phyloP scores from a whole-genome alignment of 2,888 invertebrate genomes.

The Scelioninae gen. 1 region DNA sequence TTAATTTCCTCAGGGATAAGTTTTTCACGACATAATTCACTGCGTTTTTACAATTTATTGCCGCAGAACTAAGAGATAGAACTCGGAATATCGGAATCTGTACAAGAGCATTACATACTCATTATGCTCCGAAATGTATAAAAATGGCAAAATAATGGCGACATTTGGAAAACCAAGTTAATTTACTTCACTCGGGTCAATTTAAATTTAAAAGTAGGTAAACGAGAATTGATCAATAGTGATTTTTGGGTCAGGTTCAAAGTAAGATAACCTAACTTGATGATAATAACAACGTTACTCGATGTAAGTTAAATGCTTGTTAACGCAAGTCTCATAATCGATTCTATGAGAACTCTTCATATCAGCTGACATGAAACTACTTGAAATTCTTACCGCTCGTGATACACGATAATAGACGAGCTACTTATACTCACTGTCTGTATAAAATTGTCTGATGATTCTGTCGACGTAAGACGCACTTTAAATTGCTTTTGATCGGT shows the following conservation, averaged over 20 bases:
- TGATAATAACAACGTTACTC: neutral
- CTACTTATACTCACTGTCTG: constrained; percentile 38
- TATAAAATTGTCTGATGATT: constrained; percentile 43
- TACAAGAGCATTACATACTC: constrained; percentile 46
- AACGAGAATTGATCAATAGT: neutral
- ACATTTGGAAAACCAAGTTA: no score
- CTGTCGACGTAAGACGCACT: constrained; percentile 45
- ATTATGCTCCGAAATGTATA: neutral
- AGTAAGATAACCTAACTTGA: neutral
- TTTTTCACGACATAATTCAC: constrained; percentile 58
- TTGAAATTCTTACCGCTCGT: constrained; percentile 42
- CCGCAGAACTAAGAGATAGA: constrained; percentile 30
- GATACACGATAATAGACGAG: constrained; percentile 54
- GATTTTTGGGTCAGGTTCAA: neutral
- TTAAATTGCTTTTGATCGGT: constrained; percentile 40
- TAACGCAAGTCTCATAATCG: constrained; percentile 45
- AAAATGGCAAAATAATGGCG: neutral
- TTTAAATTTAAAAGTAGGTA: neutral
- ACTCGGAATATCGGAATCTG: constrained; percentile 37
- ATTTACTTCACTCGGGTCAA: neutral
- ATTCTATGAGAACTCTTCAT: constrained; percentile 60
- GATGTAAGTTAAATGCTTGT: constrained; percentile 12
- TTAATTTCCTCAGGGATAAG: constrained; percentile 67
- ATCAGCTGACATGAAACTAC: constrained; percentile 54
- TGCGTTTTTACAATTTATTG: constrained; percentile 59